Base-by-base conservation (phyloP, 2,888 invertebrate genomes). In the Phymatocera aterrima region DNA sequence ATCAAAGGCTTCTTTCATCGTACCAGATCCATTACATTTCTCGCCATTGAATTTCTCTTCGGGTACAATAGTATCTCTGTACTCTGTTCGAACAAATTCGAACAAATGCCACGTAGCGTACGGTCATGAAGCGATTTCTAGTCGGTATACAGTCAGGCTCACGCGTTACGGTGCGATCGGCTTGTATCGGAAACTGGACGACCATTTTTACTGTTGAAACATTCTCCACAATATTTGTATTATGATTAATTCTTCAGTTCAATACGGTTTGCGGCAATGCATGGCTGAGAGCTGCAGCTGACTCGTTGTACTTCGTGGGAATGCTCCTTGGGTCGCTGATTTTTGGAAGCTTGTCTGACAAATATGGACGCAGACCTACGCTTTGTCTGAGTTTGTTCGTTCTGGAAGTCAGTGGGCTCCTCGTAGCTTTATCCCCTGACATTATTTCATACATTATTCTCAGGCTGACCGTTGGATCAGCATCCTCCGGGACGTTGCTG, bases 401-500 rank as follows among this genome's bases (percentile, higher is more conserved):
- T 75, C 94, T 95, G 91, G 93, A 95, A 34, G 88, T 94, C 46
- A 94, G 94, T 84, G 96, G 96, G 48, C 88, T 94, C 57, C 84
- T 94, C 79, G 94, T 95, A 3, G 94, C 94, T 2, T 84, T 95
- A 68, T 92, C 95, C 0, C 95, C 95, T 0, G 94, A 95, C 83
- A 95, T 94, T 87, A 92, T 94, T 86, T 93, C 93, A 64, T 96
- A 94, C 85, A 93, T 94, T 15, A 87, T 94, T 77, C 92, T 94
- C 51, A 91, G 96, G 81, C 89, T 94, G 80, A 87, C 95, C 65
- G 93, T 96, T 28, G 96, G 96, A 18, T 93, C 94, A 15, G 94
- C 95, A 8, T 95, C 95, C 6, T 95, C 95, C 4, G 96, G 96
- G 1, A 94, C 95, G 8, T 96, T 95, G 86, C 91, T 96, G 79